Evolutionary conservation across 53 echinoderm and acorn worm species (phyloP).

Genomic region (Zoroaster sp.): DNA sequence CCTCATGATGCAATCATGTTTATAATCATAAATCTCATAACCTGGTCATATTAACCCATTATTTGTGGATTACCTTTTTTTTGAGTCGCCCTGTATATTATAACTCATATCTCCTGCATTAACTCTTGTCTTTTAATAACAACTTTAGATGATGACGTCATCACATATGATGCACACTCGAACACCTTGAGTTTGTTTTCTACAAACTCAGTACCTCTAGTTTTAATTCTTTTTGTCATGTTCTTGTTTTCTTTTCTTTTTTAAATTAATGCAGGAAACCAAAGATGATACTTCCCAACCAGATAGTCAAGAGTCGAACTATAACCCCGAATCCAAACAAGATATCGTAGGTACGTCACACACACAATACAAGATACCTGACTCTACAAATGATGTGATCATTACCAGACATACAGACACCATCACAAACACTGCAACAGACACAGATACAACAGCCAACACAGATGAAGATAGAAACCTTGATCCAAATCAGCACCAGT

Average conservation of each 20-base stretch:
- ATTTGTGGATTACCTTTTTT: too few species aligned
- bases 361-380: not conserved
- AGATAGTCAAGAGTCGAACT: not conserved
- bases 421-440: not conserved
- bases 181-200: too few species aligned
- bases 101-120: too few species aligned
- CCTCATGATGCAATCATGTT: too few species aligned
- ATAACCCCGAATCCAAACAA: not conserved
- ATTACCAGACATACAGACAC: not conserved
- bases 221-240: too few species aligned
- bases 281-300: not conserved
- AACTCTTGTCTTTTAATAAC: too few species aligned
- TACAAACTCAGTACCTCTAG: too few species aligned
- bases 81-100: too few species aligned
- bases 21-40: too few species aligned
- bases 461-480: not conserved
- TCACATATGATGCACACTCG: too few species aligned
- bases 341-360: constrained; percentile 42
- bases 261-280: not conserved
- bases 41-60: too few species aligned
- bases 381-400: not conserved
- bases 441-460: not conserved
- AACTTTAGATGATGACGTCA: too few species aligned
- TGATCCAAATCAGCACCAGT: not conserved
- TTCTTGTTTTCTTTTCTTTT: not conserved